Base-by-base conservation (phyloP, 2,113 vertebrate species). In the Oreocharis arfaki region DNA sequence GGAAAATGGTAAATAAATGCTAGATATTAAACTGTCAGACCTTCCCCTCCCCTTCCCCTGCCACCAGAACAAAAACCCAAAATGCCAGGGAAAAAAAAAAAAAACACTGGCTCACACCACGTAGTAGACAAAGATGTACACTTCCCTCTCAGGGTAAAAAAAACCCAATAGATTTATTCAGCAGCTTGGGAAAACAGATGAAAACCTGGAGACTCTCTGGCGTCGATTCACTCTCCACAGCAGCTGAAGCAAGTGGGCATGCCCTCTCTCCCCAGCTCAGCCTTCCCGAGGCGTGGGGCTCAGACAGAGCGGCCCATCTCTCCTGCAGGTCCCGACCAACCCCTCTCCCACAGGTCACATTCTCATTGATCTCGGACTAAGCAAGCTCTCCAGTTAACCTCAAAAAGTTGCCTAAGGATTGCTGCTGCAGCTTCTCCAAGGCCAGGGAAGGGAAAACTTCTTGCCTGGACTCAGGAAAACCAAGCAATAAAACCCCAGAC, bases 281-380 rank as follows among this genome's bases (percentile, higher is more conserved):
- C 55, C 32, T 59, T 42, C 35, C 44, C 0, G 0, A 64, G 24
- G 14, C 0, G 0, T 39, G 28, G 23, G 42, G 35, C 53, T 41
- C 53, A 17, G 44, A 59, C 0, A 0, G 22, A 52, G 24, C 1
- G 0, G 24, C 12, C 19, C 24, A 12, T 59, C 59, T 5, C 15
- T 82, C 19, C 24, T 0, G 0, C 24, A 0, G 0, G 23, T 42
- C 65, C 35, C 23, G 5, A 23, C 30, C 4, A 3, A 19, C 13
- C 5, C 12, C 20, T 60, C 32, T 52, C 67, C 12, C 4, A 16
- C 10, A 32, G 56, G 8, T 16, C 37, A 3, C 2, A 0, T 32
- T 60, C 50, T 24, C 26, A 32, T 26, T 42, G 26, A 35, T 16
- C 26, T 42, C 1, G 1, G 3, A 35, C 32, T 35, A 21, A 61